Base-by-base conservation (phyloP, 2,888 invertebrate genomes). In the Hirtodrosophila trivittata region DNA sequence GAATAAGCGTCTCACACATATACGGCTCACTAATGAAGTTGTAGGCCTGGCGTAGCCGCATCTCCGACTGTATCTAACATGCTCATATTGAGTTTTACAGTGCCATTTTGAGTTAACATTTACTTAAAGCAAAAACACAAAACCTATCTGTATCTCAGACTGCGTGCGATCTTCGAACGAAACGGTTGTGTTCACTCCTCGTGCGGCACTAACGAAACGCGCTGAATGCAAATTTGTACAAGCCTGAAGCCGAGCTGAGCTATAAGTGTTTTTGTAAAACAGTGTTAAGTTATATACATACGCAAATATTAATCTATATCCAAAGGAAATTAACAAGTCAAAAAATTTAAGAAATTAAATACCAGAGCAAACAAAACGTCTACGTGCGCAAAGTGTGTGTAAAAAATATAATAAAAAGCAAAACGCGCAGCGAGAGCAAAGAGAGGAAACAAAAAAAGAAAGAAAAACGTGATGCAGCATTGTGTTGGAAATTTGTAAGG, bases 131-230 rank as follows among this genome's bases (percentile, higher is more conserved):
- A 42, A 38, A 35, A 65, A 45, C 28, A 42, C 47, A 41, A 38
- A 30, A 35, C 41, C 32, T 70, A 28, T 72, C 56, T 72, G 65
- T 54, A 69, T 65, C 63, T 87, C 87, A 88, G 88, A 88, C 85
- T 87, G 86, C 75, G 75, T 84, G 83, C 80, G 88, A 88, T 87
- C 88, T 66, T 86, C 83, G 74, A 75, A 75, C 84, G 77, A 80
- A 71, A 74, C 77, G 69, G 81, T 88, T 85, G 87, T 86, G 70
- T 73, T 64, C 64, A 63, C 32, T 67, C 56, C 57, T 52, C 49
- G 66, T 71, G 70, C 71, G 74, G 68, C 39, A 41, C 42, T 45
- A 62, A 66, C 66, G 56, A 70, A 65, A 59, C 69, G 68, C 81
- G 82, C 50, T 60, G 46, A 74, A 63, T 59, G 45, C 46, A 46